Percentiles rank a stretch among this genome's conserved stretches.
Conservation (phyloP, 2,113 vertebrate genomes). For the Menidia beryllina region DNA sequence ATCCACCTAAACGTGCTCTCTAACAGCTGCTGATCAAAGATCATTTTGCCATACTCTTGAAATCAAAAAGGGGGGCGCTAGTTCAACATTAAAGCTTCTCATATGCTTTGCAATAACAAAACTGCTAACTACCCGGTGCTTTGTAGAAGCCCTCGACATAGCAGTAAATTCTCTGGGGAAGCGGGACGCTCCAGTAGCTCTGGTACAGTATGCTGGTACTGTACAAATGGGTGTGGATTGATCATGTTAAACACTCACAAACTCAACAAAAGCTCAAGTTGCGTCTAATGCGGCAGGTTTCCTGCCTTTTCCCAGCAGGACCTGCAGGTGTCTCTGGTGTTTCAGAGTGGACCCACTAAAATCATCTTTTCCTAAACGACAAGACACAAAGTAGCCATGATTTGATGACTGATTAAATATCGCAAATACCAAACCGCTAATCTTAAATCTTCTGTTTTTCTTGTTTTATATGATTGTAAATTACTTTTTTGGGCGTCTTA, state of each 20-base stretch:
- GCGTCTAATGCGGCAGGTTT: neutral
- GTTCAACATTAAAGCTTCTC: conserved; percentile 60
- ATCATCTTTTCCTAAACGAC: neutral
- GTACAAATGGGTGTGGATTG: no score
- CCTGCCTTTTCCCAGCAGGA: conserved; percentile 25
- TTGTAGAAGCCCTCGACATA: conserved; percentile 44
- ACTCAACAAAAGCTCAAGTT: no score
- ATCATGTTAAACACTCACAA: no score
- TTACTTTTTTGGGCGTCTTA: conserved; percentile 7
- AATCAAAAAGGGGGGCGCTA: neutral
- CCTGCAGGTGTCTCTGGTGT: conserved; percentile 66
- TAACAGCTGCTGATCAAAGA: conserved; percentile 11
- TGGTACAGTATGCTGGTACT: neutral
- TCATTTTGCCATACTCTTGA: conserved; percentile 35
- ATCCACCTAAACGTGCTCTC: neutral
- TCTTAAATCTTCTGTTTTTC: neutral
- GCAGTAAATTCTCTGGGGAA: conserved; percentile 62
- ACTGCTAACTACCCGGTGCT: conserved; percentile 28
- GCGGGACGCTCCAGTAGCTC: conserved; percentile 31
- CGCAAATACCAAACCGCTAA: no score
- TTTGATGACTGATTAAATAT: conserved; percentile 1
- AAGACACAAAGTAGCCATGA: neutral
- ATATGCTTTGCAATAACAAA: conserved; percentile 61
- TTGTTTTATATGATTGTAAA: neutral
- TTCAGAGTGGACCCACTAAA: conserved; percentile 8